These are phyloP conservation scores for Ciconia boyciana DNA, from an alignment of 2,113 vertebrate genomes.

Conservation along the genomic window DNA sequence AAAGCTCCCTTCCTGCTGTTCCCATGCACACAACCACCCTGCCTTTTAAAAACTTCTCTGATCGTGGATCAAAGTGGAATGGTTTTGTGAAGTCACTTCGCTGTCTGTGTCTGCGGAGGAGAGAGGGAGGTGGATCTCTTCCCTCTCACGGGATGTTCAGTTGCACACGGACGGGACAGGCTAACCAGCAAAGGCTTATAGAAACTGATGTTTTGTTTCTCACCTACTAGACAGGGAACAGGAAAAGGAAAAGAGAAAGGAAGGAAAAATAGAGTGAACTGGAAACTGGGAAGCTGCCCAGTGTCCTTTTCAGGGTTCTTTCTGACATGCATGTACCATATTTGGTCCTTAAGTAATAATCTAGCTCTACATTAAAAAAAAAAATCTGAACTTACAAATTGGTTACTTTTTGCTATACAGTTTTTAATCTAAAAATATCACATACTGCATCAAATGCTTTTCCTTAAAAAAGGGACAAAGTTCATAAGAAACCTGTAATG, in stretches of 20 bases:
- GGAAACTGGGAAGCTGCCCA: neutral
- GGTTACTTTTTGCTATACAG: neutral
- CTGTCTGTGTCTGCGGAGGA: neutral
- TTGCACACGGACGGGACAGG: neutral
- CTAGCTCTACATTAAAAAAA: neutral
- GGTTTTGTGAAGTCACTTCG: neutral
- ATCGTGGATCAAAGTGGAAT: neutral
- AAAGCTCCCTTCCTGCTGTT: neutral
- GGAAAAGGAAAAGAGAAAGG: neutral
- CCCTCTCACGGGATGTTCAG: neutral
- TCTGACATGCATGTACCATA: rapidly evolving
- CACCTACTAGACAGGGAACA: neutral
- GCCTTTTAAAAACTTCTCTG: neutral
- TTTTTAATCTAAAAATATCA: neutral
- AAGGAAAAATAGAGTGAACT: neutral
- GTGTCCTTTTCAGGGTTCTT: neutral
- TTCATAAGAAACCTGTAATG: neutral
- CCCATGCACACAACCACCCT: neutral
- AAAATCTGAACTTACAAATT: neutral
- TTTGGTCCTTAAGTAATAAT: neutral
- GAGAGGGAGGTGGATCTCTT: neutral
- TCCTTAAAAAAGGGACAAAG: neutral
- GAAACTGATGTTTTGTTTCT: neutral
- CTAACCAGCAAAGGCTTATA: neutral
- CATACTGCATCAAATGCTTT: neutral